Evolutionary conservation across 2,888 invertebrate species (phyloP), one percentile per base, ranked within the genome.

Genomic region (Hypolimnas misippus): DNA sequence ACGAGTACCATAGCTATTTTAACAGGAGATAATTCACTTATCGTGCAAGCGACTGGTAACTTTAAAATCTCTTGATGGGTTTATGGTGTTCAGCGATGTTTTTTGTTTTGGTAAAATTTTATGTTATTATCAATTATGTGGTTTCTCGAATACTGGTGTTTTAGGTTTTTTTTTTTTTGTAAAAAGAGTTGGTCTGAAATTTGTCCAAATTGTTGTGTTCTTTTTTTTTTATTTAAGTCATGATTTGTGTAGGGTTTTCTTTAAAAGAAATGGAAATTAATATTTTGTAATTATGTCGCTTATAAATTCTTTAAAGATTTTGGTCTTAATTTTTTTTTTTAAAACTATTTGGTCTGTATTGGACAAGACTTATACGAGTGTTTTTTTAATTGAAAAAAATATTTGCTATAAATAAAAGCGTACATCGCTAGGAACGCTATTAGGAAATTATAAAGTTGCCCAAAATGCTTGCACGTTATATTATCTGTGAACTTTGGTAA

Each of bases 1-100:
- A 77, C 57, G 81, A 86, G 67, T 83, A 79, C 70, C 46, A 21
- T n/a, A 25, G 29, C 25, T 49, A 49, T 49, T 80, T 74, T 73
- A 84, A 73, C 58, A 58, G 74, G 76, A 53, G 82, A 56, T 65
- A 56, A 33, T 57, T 62, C 35, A 29, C 31, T 42, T 31, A 25
- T 29, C 33, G 55, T 38, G 49, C 65, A 57, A 62, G 62, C 52
- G 55, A 54, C 33, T 54, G 33, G 49, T n/a, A 49, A 49, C 49
- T 29, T 14, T 49, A 29, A 25, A 25, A 14, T 10, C 1, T 38
- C n/a, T 38, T n/a, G n/a, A 14, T 33, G 33, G 6, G 29, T 29
- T 29, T 3, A 29, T 3, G 3, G 29, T 33, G 8, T 10, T 12
- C 12, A 33, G 33, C 33, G 33, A 33, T 12, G 8, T 8, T 33